Evolutionary conservation across 2,888 invertebrate species (phyloP).

Genomic region (Cerastis rubricosa): DNA sequence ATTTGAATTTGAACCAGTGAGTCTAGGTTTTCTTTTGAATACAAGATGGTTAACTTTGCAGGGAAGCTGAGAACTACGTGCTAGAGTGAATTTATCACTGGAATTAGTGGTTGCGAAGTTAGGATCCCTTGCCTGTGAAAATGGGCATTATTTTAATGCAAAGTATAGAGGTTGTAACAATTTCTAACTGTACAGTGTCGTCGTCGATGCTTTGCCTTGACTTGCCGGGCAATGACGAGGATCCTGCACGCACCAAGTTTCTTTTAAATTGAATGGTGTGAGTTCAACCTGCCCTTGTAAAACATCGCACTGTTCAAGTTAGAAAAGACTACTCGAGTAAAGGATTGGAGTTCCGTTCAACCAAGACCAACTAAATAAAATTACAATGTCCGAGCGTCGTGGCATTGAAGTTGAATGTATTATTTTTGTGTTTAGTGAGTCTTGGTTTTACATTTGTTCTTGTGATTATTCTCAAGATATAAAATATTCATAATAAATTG

Average conservation of each 20-base stretch:
- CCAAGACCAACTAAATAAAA: conserved; percentile 91
- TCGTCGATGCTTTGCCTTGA: conserved; percentile 79
- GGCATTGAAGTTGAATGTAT: conserved; percentile 80
- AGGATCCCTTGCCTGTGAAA: conserved; percentile 92
- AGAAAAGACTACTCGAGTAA: conserved; percentile 90
- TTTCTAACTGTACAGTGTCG: conserved; percentile 88
- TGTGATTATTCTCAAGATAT: conserved; percentile 78
- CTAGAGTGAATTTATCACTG: conserved; percentile 88
- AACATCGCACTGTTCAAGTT: conserved; percentile 90
- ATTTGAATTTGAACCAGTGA: conserved; percentile 81
- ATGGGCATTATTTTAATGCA: conserved; percentile 97
- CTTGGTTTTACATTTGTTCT: conserved; percentile 89
- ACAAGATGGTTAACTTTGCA: conserved; percentile 89
- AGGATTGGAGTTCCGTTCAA: conserved; percentile 91
- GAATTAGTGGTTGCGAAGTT: conserved; percentile 88
- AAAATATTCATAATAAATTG: conserved; percentile 60
- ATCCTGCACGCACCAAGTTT: conserved; percentile 88
- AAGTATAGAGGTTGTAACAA: conserved; percentile 96
- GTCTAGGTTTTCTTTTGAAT: conserved; percentile 87
- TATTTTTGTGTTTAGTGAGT: conserved; percentile 90
- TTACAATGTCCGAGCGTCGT: conserved; percentile 78
- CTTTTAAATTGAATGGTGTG: conserved; percentile 91
- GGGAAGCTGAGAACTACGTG: conserved; percentile 90
- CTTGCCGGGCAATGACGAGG: conserved; percentile 80
- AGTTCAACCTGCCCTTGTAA: conserved; percentile 85